Conservation (phyloP, 2,797 vertebrate genomes). For the Botia kubotai region DNA sequence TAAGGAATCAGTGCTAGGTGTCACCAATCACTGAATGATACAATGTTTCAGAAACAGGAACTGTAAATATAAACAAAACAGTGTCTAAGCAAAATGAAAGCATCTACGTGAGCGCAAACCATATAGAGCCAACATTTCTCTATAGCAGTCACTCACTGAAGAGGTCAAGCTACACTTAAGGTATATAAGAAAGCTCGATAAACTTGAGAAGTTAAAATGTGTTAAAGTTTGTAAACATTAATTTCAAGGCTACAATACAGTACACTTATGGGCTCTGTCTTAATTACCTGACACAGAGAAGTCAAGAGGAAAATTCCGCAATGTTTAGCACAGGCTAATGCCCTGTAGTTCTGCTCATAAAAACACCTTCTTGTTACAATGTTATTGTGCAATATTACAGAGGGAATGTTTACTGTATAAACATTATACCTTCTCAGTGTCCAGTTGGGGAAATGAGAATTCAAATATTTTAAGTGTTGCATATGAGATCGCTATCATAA, state of each 20-base stretch:
- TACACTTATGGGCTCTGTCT: slow-evolving; percentile 56
- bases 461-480: background rate
- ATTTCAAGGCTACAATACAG: slow-evolving; percentile 62
- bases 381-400: slow-evolving; percentile 20
- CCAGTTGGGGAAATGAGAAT: background rate
- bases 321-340: slow-evolving; percentile 35
- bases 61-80: slow-evolving; percentile 29
- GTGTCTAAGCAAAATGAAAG: background rate
- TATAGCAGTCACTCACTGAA: slow-evolving; percentile 7
- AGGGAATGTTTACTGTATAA: background rate
- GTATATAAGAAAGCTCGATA: slow-evolving; percentile 39
- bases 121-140: slow-evolving; percentile 12
- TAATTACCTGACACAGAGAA: slow-evolving; percentile 6
- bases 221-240: slow-evolving; percentile 72
- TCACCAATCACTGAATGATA: background rate
- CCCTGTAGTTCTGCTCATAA: slow-evolving; percentile 17
- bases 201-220: slow-evolving; percentile 51
- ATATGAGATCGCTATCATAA: background rate
- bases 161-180: slow-evolving; percentile 8
- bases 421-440: background rate
- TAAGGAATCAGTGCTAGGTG: background rate
- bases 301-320: background rate
- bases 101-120: slow-evolving; percentile 3
- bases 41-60: background rate
- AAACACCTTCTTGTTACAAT: slow-evolving; percentile 28